A percentile compares a stretch with the other conserved stretches of the same genome.
Evolutionary conservation across 2,888 invertebrate genomes (phyloP).

Genomic region (Coremacera marginata): DNA sequence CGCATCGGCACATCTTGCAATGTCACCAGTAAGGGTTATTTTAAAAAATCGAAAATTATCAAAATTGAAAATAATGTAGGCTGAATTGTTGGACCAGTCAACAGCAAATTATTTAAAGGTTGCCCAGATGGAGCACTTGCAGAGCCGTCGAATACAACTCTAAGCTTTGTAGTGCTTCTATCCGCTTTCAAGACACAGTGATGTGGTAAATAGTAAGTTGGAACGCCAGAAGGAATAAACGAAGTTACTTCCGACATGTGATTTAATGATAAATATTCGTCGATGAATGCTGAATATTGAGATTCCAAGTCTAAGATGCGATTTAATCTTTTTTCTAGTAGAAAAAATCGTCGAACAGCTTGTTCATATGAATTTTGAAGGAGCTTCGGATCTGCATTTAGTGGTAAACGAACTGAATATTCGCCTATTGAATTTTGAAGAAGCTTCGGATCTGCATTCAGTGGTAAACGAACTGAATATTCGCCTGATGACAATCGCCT

Average conservation of each 20-base stretch:
- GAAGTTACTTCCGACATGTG: constrained; percentile 25
- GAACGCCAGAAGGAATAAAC: neutral
- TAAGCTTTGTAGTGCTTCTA: constrained; percentile 15
- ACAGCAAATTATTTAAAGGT: neutral
- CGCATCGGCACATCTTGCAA: constrained; percentile 46
- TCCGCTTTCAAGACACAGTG: constrained; percentile 36
- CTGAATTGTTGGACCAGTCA: neutral
- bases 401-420: too few species aligned
- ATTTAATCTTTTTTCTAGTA: constrained; percentile 38
- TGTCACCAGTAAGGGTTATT: constrained; percentile 36
- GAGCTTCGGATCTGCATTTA: too few species aligned
- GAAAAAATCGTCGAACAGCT: constrained; percentile 8
- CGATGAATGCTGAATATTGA: constrained; percentile 30
- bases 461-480: too few species aligned
- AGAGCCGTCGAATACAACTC: constrained; percentile 7
- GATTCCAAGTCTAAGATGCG: constrained; percentile 20
- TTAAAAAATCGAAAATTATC: neutral
- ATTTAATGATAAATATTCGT: constrained; percentile 36
- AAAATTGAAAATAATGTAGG: neutral
- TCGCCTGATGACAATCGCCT: constrained; percentile 23
- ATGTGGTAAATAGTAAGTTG: constrained; percentile 34
- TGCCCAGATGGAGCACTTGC: constrained; percentile 21
- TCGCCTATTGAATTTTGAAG: too few species aligned
- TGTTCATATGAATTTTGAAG: constrained; percentile 38
- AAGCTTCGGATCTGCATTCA: too few species aligned